Evolutionary conservation across 2,888 invertebrate species (phyloP), one percentile per base, ranked within the genome.

Genomic region (Heliothis peltigera): DNA sequence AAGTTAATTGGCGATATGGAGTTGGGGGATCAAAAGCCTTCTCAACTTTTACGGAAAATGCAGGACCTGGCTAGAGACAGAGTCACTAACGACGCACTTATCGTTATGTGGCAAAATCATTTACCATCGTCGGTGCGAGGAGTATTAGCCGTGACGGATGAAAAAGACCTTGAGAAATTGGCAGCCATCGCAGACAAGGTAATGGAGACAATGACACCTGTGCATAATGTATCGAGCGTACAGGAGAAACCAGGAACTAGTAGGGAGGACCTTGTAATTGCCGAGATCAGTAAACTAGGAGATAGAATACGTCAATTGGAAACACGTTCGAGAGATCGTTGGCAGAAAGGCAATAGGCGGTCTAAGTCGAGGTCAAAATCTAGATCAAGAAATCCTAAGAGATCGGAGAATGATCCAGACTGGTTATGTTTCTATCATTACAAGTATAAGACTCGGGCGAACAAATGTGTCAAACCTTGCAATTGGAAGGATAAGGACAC

Each of bases 351-450:
- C 17, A 43, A 5, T 18, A 5, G 43, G 43, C n/a, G 1, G 18
- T 4, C 43, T 2, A 39, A 39, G n/a, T n/a, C n/a, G n/a, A 39
- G 39, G 10, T 25, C 39, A 39, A 12, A 12, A 2, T 15, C 4
- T 12, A 39, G 12, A 39, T 3, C 4, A 15, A 15, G 15, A 39
- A 39, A 5, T 5, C 3, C 43, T 25, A 3, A 3, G 25, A 25
- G 43, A 17, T 43, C 43, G 17, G 10, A 12, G 2, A 39, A 15
- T 39, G 43, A 43, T 7, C 17, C 17, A n/a, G 18, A 43, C 18
- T 43, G 43, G 43, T n/a, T 43, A 18, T 43, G 43, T n/a, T 43
- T 43, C 17, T 43, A 43, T 43, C 43, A 43, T 43, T 43, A 17
- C 15, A n/a, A 15, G 18, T 43, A 17, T 18, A 4, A 18, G 3